Evolutionary conservation across 2,113 vertebrate genomes (phyloP), one percentile per base, ranked within the genome.

Genomic region (Hemichromis elongatus): DNA sequence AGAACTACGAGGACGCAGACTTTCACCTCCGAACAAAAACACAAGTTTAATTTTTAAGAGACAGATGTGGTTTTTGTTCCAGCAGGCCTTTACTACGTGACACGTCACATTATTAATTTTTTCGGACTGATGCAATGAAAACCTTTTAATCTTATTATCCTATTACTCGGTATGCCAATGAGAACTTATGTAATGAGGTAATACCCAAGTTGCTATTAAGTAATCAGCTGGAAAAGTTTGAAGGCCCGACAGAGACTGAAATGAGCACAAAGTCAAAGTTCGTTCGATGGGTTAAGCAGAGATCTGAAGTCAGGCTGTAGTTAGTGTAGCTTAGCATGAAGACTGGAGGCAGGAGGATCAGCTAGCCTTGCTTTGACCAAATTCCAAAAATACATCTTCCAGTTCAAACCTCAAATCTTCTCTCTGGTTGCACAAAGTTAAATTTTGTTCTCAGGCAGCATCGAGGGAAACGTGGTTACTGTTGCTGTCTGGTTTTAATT

Each of bases 191-290:
- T 73, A 14, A 70, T 0, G 40, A 73, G 66, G 24, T 19, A 26
- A 1, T 0, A 47, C 24, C 1, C 9, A 26, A 0, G 0, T 18
- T 47, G 18, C 7, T 73, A 47, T 47, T 9, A 75, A 75, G 42
- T 19, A 50, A 75, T 50, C 26, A 0, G 6, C 16, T 50, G 42
- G 6, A 28, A 16, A 19, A 8, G 28, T 19, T 1, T 73, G 2
- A 18, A 47, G 66, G 40, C 66, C 9, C 1, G 24, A 73, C 68
- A 19, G 68, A 50, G 16, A 26, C 21, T 10, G 24, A 28, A 50
- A 50, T 50, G 24, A 28, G 42, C 24, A 28, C 40, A 45, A 18
- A 45, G 40, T 45, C 13, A 4, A 45, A 1, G 40, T 28, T 2
- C 14, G 24, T 7, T 7, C 1, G 4, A 12, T 11, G 24, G 7